A percentile compares a stretch with the other conserved stretches of the same genome.
phyloP scores from a whole-genome alignment of 2,888 invertebrate species.

The Bhutanitis thaidina region DNA sequence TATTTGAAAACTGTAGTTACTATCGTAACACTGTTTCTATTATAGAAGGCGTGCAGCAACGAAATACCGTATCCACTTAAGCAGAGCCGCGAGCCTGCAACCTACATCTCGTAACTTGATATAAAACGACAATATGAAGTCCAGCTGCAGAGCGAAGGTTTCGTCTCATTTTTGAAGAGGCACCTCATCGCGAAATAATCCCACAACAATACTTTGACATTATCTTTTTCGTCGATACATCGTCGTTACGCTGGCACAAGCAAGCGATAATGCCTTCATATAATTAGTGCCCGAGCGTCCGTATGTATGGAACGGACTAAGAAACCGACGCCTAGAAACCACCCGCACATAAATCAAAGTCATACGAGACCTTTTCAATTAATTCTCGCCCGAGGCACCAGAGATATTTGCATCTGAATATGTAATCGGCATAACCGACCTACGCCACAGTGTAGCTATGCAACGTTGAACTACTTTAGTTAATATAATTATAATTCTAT shows the following conservation, averaged over 20 bases:
- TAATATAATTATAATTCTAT: background rate
- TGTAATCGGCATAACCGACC: slow-evolving; percentile 33
- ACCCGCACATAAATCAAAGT: slow-evolving; percentile 39
- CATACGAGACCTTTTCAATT: slow-evolving; percentile 46
- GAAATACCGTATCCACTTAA: too few relatives aligned
- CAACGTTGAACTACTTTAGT: background rate
- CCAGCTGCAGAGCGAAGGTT: too few relatives aligned
- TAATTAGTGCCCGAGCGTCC: slow-evolving; percentile 15
- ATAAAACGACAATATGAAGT: too few relatives aligned
- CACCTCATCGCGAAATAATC: too few relatives aligned
- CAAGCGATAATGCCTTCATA: slow-evolving; percentile 5
- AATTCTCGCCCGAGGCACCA: slow-evolving; percentile 39
- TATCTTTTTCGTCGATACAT: background rate
- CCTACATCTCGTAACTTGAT: too few relatives aligned
- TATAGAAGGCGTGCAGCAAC: too few relatives aligned
- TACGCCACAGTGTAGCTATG: slow-evolving; percentile 1
- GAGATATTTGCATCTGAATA: slow-evolving; percentile 48
- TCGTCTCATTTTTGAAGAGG: too few relatives aligned
- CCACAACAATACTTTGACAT: background rate
- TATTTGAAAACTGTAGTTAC: too few relatives aligned
- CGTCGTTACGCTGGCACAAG: background rate
- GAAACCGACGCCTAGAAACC: slow-evolving; percentile 15
- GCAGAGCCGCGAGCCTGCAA: too few relatives aligned
- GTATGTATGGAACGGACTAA: slow-evolving; percentile 1
- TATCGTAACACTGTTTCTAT: too few relatives aligned